Conservation (phyloP, 2,113 vertebrate genomes). For the Gasterosteus nipponicus region DNA sequence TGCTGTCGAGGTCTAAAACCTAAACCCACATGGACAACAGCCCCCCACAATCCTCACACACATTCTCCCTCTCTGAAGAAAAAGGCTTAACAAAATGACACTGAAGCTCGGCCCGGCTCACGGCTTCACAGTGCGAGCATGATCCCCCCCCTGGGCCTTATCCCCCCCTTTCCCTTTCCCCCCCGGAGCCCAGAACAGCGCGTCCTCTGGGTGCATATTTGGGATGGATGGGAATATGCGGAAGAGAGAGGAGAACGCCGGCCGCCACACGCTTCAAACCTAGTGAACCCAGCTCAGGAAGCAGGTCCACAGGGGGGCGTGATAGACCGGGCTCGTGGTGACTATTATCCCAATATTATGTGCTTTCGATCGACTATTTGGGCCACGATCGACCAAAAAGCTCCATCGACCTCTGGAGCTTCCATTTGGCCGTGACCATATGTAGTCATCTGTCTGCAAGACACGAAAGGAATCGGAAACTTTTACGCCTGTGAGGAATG, state of each 20-base stretch:
- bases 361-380: constrained; percentile 3
- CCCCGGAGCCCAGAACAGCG: constrained; percentile 10
- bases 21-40: constrained; percentile 26
- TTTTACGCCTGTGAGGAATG: constrained; percentile 65
- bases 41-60: constrained; percentile 9
- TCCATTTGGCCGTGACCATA: constrained; percentile 69
- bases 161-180: constrained; percentile 28
- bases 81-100: constrained; percentile 21
- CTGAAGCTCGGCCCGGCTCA: constrained; percentile 6
- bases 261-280: constrained; percentile 25
- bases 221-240: constrained; percentile 43
- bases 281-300: constrained; percentile 19
- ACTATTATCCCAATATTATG: neutral
- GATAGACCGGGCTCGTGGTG: neutral
- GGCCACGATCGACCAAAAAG: neutral
- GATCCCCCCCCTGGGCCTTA: neutral
- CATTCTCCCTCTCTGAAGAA: neutral
- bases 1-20: constrained; percentile 29
- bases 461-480: constrained; percentile 72
- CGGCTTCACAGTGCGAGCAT: constrained; percentile 7
- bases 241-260: constrained; percentile 6
- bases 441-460: constrained; percentile 69
- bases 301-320: constrained; percentile 1
- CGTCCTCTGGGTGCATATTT: constrained; percentile 37
- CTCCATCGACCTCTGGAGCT: constrained; percentile 14